These are phyloP conservation scores for Meteorus colon DNA, from an alignment of 2,888 invertebrate genomes.

Conservation along the genomic window DNA sequence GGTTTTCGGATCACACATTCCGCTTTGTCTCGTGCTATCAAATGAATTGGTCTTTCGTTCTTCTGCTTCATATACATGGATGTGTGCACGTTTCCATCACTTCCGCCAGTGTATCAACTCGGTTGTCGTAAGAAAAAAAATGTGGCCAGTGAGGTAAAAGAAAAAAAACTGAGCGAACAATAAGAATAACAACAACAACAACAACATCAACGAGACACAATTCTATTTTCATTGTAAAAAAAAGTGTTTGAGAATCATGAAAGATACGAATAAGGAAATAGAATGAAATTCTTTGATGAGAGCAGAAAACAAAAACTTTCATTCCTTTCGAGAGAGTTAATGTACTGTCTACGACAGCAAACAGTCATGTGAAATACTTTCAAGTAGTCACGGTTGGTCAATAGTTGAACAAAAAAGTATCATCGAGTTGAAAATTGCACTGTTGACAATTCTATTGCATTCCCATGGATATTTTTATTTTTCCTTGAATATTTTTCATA, in stretches of 20 bases:
- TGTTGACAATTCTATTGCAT: no score
- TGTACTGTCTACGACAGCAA: no score
- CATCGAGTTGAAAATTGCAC: no score
- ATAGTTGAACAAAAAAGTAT: no score
- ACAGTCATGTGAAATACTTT: no score
- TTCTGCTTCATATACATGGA: background rate
- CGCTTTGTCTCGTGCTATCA: background rate
- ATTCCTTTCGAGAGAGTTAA: no score
- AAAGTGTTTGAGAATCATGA: background rate
- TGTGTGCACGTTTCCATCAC: background rate
- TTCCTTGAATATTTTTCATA: background rate
- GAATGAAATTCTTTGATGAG: no score
- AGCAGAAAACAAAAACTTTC: no score
- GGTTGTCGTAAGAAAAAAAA: background rate
- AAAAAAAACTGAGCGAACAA: background rate
- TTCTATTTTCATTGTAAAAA: background rate
- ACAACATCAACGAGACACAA: background rate
- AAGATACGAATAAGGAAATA: background rate
- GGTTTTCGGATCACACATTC: background rate
- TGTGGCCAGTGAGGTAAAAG: background rate
- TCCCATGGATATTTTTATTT: background rate
- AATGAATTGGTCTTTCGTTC: constrained; percentile 14
- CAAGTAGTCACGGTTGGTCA: no score
- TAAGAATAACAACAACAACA: constrained; percentile 15
- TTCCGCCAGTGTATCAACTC: background rate